These are phyloP conservation scores for Netelia fuscicornis DNA, from an alignment of 2,888 invertebrate species.

Conservation along the genomic window DNA sequence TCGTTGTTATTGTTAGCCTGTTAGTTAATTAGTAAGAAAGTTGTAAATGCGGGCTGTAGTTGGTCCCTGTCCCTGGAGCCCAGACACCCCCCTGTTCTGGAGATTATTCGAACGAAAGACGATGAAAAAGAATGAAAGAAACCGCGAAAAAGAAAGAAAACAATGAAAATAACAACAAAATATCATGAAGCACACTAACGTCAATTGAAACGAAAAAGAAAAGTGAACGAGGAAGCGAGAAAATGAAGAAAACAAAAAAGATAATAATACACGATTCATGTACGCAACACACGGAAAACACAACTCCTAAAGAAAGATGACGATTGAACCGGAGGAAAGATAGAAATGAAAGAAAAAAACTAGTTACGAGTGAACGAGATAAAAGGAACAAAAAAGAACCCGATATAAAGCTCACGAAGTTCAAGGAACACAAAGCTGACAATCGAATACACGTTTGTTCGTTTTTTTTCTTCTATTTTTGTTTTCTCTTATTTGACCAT, in stretches of 20 bases:
- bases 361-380: conserved; percentile 16
- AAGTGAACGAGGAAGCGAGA: too few species aligned
- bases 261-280: conserved; percentile 70
- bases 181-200: conserved; percentile 64
- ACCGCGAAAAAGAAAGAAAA: conserved; percentile 46
- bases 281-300: conserved; percentile 68
- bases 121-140: conserved; percentile 63
- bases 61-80: conserved; percentile 85
- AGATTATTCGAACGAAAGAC: conserved; percentile 79
- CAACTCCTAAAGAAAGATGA: conserved; percentile 69
- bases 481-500: conserved; percentile 7
- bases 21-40: conserved; percentile 85
- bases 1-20: conserved; percentile 85
- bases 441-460: conserved; percentile 62
- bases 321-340: conserved; percentile 63
- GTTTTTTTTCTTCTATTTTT: conserved; percentile 35
- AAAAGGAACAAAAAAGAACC: conserved; percentile 42
- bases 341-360: conserved; percentile 55
- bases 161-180: conserved; percentile 69
- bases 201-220: conserved; percentile 63
- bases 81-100: conserved; percentile 84
- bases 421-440: conserved; percentile 59
- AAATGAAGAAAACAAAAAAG: conserved; percentile 54
- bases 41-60: conserved; percentile 85
- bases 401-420: conserved; percentile 52